Evolutionary conservation across 2,888 invertebrate genomes (phyloP).

Genomic region (Leptinotarsa haldemani): DNA sequence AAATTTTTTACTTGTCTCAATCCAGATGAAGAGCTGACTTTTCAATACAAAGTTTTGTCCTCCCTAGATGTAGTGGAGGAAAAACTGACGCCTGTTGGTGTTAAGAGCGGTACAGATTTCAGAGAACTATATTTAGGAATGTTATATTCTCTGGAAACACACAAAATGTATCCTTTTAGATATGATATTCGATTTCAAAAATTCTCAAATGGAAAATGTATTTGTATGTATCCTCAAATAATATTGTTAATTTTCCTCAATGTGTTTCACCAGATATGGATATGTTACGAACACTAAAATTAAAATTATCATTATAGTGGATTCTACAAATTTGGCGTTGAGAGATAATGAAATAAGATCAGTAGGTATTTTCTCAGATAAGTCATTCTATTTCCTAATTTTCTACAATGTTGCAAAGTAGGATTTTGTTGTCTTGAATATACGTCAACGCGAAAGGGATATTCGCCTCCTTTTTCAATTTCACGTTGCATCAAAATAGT

Average conservation of each 20-base stretch:
- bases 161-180: constrained; percentile 83
- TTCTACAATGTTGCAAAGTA: no score
- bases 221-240: not conserved
- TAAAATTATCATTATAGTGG: constrained; percentile 92
- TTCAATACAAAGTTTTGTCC: constrained; percentile 94
- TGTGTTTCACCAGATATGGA: constrained; percentile 77
- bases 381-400: no score
- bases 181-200: no score
- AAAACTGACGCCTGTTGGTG: constrained; percentile 72
- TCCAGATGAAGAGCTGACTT: constrained; percentile 85
- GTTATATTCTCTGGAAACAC: constrained; percentile 93
- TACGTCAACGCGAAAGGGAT: no score
- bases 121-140: constrained; percentile 92
- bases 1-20: constrained; percentile 84
- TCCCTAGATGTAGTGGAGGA: constrained; percentile 93
- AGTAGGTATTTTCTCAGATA: constrained; percentile 67
- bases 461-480: no score
- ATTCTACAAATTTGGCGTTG: constrained; percentile 87
- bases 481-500: no score
- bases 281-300: constrained; percentile 98
- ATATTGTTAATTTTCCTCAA: constrained; percentile 25
- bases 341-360: constrained; percentile 95
- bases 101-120: constrained; percentile 78
- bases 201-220: no score
- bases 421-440: no score